These are phyloP conservation scores for Exephanes ischioxanthus DNA, from an alignment of 2,888 invertebrate species.

Conservation along the genomic window DNA sequence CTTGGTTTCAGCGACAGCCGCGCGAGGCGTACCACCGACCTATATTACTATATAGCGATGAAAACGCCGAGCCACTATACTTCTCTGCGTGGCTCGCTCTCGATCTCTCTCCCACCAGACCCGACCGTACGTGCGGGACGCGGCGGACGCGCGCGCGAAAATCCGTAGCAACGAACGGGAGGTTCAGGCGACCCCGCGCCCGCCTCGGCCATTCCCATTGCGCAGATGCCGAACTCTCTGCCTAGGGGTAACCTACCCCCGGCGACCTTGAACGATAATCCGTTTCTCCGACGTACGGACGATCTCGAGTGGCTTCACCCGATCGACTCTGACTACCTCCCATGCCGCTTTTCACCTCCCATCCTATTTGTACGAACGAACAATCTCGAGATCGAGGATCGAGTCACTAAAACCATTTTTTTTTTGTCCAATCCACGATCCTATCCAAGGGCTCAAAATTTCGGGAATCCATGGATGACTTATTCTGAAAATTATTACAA, in stretches of 20 bases:
- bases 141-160: conserved; percentile 25
- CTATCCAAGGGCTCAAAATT: not conserved
- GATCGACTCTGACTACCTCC: not conserved
- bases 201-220: conserved; percentile 56
- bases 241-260: conserved; percentile 77
- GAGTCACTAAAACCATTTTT: not conserved
- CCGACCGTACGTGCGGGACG: conserved; percentile 6
- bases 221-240: conserved; percentile 75
- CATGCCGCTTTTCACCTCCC: no score
- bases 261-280: conserved; percentile 77
- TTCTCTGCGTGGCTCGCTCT: conserved; percentile 14
- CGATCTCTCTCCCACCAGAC: not conserved
- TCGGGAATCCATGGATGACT: not conserved
- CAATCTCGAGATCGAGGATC: not conserved
- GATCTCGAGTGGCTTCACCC: not conserved
- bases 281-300: conserved; percentile 54
- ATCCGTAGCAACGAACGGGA: conserved; percentile 71
- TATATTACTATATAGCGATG: conserved; percentile 75
- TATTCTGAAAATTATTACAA: conserved; percentile 14
- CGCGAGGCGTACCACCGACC: conserved; percentile 84
- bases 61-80: conserved; percentile 56
- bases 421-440: not conserved
- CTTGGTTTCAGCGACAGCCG: conserved; percentile 85
- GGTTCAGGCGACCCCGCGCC: conserved; percentile 26
- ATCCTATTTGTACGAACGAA: not conserved